Base-by-base conservation (phyloP, 2,888 invertebrate genomes). In the Agrilus biguttatus region DNA sequence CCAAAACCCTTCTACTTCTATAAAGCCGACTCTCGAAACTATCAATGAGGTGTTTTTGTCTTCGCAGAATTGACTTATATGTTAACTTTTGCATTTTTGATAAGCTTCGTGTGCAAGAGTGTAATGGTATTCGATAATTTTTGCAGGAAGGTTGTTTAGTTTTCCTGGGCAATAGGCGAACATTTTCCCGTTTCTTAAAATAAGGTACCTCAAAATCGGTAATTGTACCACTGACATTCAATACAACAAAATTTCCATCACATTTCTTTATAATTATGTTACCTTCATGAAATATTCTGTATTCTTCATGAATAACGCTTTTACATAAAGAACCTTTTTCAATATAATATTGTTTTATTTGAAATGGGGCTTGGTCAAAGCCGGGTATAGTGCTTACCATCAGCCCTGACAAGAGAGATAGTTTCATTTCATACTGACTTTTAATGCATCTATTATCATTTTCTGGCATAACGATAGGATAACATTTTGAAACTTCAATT, bases 371-470 rank as follows among this genome's bases (percentile, higher is more conserved):
- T 7, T 35, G 37, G 1, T 46, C 35, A 8, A 23, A 14, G 3
- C 46, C 44, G 12, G 36, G 35, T 8, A 47, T 36, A n/a, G 36
- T 47, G 36, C 47, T 38, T 10, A 51, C 36, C 1, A 32, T n/a
- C 34, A 51, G 41, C 4, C 51, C 51, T 6, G 49, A 49, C 12
- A 49, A 49, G 13, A 51, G 40, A 13, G 40, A 43, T 4, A 45
- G 23, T 36, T 40, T 45, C 34, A 45, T 37, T 5, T 51, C 28
- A 23, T 47, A 47, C 5, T 41, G 36, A n/a, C 39, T 33, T 37
- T 40, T 23, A 14, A 28, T 33, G 8, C 37, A 33, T n/a, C 8
- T 32, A 10, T 42, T 39, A 3, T n/a, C 13, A 14, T 33, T 14
- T 5, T 36, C 33, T n/a, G 38, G 10, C 4, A 36, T 45, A 8